Evolutionary conservation across 2,797 vertebrate genomes (phyloP).

Genomic region (Catharus ustulatus): DNA sequence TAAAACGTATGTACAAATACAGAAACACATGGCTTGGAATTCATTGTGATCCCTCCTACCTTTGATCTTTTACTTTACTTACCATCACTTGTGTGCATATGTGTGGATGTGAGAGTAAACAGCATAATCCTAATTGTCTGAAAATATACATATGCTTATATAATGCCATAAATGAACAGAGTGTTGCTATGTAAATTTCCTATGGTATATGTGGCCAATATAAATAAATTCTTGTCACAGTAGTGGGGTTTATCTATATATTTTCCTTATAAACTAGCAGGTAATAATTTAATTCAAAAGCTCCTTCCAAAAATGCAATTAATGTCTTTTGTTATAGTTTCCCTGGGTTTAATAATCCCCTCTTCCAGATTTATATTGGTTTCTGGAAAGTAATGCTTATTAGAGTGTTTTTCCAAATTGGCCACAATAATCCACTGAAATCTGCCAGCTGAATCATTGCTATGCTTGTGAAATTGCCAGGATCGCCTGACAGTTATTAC

Average conservation of each 20-base stretch:
- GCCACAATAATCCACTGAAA: slow-evolving; percentile 68
- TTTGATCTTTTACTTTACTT: slow-evolving; percentile 43
- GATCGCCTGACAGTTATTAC: slow-evolving; percentile 64
- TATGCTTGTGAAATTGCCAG: slow-evolving; percentile 71
- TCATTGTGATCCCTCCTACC: not conserved
- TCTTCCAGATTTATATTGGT: slow-evolving; percentile 72
- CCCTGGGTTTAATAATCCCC: slow-evolving; percentile 64
- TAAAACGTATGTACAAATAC: not conserved
- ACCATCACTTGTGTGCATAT: slow-evolving; percentile 22
- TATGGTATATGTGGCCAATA: slow-evolving; percentile 3
- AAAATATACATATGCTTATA: not conserved
- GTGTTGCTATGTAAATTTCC: slow-evolving; percentile 45
- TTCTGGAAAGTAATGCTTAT: slow-evolving; percentile 70
- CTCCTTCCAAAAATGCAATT: slow-evolving; percentile 68
- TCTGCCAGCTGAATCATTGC: slow-evolving; percentile 73
- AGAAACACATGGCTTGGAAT: slow-evolving; percentile 4
- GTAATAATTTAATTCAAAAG: slow-evolving; percentile 70
- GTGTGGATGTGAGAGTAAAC: slow-evolving; percentile 41
- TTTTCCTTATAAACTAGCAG: slow-evolving; percentile 64
- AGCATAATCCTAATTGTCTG: slow-evolving; percentile 44
- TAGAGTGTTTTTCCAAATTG: slow-evolving; percentile 73
- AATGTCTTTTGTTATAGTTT: slow-evolving; percentile 72
- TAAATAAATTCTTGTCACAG: slow-evolving; percentile 25
- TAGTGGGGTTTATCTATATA: slow-evolving; percentile 38
- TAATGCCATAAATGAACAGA: slow-evolving; percentile 29